Percentiles rank a stretch among this genome's conserved stretches.
phyloP scores from a whole-genome alignment of 2,113 vertebrate species.

The Tiliqua scincoides region DNA sequence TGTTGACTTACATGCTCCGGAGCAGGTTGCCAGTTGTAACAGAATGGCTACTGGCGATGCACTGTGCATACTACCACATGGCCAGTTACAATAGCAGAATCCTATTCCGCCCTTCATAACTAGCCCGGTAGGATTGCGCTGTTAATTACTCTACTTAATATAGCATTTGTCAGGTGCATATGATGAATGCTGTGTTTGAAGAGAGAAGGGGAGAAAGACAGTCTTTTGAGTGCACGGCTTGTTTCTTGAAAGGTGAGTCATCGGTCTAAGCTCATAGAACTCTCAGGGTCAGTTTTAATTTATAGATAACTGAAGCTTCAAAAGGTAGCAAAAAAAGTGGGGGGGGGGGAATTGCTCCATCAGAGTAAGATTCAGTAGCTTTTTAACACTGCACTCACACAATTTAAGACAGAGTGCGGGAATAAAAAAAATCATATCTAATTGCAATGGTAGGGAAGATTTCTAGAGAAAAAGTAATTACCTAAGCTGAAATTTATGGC shows the following conservation, averaged over 20 bases:
- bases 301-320: neutral
- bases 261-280: neutral
- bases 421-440: neutral
- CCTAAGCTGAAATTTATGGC: neutral
- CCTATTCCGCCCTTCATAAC: too few species aligned
- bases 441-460: neutral
- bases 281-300: neutral
- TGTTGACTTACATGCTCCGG: too few species aligned
- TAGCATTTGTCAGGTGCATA: neutral
- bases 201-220: neutral
- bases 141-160: neutral
- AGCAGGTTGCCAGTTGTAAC: too few species aligned
- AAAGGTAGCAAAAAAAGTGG: neutral
- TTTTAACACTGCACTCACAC: neutral
- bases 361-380: neutral
- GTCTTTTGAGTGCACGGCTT: neutral
- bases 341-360: too few species aligned
- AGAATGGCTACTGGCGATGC: too few species aligned
- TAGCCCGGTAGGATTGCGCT: too few species aligned
- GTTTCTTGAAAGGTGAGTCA: neutral
- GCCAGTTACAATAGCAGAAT: too few species aligned
- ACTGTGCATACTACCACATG: too few species aligned
- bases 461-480: constrained; percentile 13
- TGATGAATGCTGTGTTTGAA: neutral
- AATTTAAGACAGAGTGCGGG: neutral